phyloP scores from a whole-genome alignment of 2,797 vertebrate genomes.

The Iguana delicatissima region DNA sequence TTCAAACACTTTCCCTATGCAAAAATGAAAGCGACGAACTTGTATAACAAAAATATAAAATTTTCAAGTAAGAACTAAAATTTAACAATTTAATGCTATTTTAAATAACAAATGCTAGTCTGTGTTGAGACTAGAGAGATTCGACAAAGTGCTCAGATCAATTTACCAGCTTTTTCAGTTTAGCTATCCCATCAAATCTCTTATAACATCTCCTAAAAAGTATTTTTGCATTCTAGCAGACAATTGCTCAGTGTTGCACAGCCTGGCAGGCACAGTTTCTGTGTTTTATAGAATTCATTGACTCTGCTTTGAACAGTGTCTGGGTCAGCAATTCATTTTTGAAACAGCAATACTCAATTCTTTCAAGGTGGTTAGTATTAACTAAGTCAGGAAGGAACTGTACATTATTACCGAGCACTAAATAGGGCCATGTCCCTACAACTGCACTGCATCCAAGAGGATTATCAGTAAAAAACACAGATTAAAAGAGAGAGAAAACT shows the following conservation, averaged over 20 bases:
- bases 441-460: neutral
- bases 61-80: neutral
- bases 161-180: neutral
- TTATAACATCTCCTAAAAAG: neutral
- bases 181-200: neutral
- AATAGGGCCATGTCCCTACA: neutral
- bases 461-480: neutral
- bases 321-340: neutral
- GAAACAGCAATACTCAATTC: neutral
- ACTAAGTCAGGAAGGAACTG: neutral
- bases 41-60: neutral
- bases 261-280: neutral
- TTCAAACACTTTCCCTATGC: constrained; percentile 24
- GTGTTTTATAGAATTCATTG: neutral
- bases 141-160: neutral
- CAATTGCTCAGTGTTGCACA: neutral
- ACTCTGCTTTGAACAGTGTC: constrained; percentile 8
- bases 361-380: neutral
- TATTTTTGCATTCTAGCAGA: neutral
- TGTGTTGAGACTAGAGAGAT: neutral
- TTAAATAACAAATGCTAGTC: neutral
- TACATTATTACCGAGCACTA: neutral
- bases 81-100: neutral
- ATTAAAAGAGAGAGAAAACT: neutral
- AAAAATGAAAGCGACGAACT: neutral